Evolutionary conservation across 2,113 vertebrate genomes (phyloP).

Genomic region (Aspiorhynchus laticeps): DNA sequence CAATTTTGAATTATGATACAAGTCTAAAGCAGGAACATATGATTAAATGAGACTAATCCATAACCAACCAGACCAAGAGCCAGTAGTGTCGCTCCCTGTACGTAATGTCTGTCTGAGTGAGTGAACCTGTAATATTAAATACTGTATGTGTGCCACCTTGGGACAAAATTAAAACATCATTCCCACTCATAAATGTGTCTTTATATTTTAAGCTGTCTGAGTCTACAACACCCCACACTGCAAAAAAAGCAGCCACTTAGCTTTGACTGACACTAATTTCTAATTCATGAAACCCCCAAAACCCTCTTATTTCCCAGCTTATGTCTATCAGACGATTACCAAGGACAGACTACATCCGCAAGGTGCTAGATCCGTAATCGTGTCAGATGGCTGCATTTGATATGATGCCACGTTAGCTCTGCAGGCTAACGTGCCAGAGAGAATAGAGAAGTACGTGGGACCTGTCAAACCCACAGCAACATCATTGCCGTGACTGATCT

Average conservation of each 20-base stretch:
- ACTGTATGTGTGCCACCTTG: background rate
- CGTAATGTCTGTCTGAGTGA: background rate
- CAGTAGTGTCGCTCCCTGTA: background rate
- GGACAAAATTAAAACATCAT: background rate
- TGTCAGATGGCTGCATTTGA: slow-evolving; percentile 96
- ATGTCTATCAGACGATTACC: slow-evolving; percentile 89
- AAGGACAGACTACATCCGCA: slow-evolving; percentile 95
- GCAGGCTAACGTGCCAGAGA: slow-evolving; percentile 84
- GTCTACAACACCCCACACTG: background rate
- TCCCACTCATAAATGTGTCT: slow-evolving; percentile 22
- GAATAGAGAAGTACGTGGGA: slow-evolving; percentile 65
- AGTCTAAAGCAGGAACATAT: background rate
- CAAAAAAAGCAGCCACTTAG: slow-evolving; percentile 76
- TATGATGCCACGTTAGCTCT: slow-evolving; percentile 88
- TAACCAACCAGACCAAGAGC: background rate
- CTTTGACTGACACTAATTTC: slow-evolving; percentile 99
- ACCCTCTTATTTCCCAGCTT: slow-evolving; percentile 83
- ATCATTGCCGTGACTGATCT: slow-evolving; percentile 92
- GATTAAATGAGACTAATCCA: background rate
- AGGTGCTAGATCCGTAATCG: slow-evolving; percentile 87
- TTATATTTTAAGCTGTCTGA: background rate
- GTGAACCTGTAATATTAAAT: background rate
- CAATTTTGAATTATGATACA: background rate
- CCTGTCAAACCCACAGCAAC: slow-evolving; percentile 94
- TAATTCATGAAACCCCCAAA: slow-evolving; percentile 90